Conservation (phyloP, 2,113 vertebrate genomes). For the Austrofundulus limnaeus region DNA sequence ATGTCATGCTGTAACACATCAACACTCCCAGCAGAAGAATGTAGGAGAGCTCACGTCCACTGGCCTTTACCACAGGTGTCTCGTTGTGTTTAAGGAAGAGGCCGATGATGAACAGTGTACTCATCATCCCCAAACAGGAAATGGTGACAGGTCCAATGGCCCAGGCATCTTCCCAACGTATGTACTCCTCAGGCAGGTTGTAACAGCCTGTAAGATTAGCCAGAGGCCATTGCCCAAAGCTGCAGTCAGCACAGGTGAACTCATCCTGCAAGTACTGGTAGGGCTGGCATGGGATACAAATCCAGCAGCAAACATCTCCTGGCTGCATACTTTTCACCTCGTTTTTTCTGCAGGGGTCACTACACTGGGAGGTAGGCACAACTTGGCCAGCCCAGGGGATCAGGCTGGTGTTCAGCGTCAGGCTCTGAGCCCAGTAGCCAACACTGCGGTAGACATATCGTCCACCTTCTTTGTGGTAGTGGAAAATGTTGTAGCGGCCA, state of each 20-base stretch:
- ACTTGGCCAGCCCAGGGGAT: slow-evolving; percentile 85
- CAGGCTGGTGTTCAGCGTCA: slow-evolving; percentile 87
- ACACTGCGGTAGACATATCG: slow-evolving; percentile 90
- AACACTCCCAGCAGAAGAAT: slow-evolving; percentile 93
- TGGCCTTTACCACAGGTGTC: slow-evolving; percentile 95
- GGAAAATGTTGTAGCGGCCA: slow-evolving; percentile 97
- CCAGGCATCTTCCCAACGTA: slow-evolving; percentile 95
- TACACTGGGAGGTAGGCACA: slow-evolving; percentile 92
- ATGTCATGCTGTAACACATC: slow-evolving; percentile 97
- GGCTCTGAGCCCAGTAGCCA: slow-evolving; percentile 93
- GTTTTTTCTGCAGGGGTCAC: slow-evolving; percentile 93
- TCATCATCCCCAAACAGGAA: slow-evolving; percentile 91
- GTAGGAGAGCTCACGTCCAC: slow-evolving; percentile 96
- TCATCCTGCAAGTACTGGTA: slow-evolving; percentile 92
- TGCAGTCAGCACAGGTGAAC: slow-evolving; percentile 94
- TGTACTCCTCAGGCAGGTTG: slow-evolving; percentile 94
- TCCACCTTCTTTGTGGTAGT: slow-evolving; percentile 83
- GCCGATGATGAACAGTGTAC: slow-evolving; percentile 89
- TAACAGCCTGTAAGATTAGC: slow-evolving; percentile 92
- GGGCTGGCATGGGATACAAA: slow-evolving; percentile 95
- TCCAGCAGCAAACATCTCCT: slow-evolving; percentile 97
- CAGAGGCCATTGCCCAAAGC: slow-evolving; percentile 93
- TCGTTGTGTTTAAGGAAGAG: slow-evolving; percentile 91
- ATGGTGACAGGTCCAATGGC: slow-evolving; percentile 94
- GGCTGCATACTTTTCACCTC: slow-evolving; percentile 98